These are phyloP conservation scores for Yasuhikotakia modesta DNA, from an alignment of 2,797 vertebrate species.

Conservation along the genomic window DNA sequence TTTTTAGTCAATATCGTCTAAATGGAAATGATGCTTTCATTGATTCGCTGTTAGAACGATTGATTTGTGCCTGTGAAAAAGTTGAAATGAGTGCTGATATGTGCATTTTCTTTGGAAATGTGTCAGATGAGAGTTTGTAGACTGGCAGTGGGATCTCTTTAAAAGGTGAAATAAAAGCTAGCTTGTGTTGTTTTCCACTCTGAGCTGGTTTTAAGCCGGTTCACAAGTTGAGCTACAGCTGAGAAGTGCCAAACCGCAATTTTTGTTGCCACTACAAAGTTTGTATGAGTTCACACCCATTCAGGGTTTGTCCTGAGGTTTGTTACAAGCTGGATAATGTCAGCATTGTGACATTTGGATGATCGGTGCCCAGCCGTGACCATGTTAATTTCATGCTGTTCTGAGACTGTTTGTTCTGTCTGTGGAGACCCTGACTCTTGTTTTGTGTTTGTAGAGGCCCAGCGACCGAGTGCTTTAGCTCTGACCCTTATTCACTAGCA, in stretches of 20 bases:
- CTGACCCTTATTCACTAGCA: constrained; percentile 51
- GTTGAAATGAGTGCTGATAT: constrained; percentile 18
- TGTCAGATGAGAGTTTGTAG: neutral
- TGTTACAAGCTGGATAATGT: constrained; percentile 64
- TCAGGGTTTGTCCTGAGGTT: constrained; percentile 40
- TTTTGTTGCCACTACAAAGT: neutral
- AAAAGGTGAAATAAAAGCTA: neutral
- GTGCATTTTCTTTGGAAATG: neutral
- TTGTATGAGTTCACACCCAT: neutral
- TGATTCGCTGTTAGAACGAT: constrained; percentile 33
- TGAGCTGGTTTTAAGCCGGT: neutral
- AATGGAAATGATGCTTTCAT: constrained; percentile 30
- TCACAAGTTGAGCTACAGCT: neutral
- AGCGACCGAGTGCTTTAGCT: constrained; percentile 18
- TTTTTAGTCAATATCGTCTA: constrained; percentile 36
- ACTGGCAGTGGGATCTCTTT: neutral
- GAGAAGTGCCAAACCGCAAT: neutral
- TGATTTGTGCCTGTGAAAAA: constrained; percentile 28
- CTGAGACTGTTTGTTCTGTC: constrained; percentile 55
- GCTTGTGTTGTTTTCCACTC: neutral
- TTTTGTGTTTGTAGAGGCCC: constrained; percentile 52
- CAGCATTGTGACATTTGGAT: constrained; percentile 65
- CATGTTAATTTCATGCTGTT: constrained; percentile 69
- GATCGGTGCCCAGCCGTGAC: constrained; percentile 68
- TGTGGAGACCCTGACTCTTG: constrained; percentile 55